Evolutionary conservation across 2,797 vertebrate species (phyloP).

Genomic region (Vultur gryphus): DNA sequence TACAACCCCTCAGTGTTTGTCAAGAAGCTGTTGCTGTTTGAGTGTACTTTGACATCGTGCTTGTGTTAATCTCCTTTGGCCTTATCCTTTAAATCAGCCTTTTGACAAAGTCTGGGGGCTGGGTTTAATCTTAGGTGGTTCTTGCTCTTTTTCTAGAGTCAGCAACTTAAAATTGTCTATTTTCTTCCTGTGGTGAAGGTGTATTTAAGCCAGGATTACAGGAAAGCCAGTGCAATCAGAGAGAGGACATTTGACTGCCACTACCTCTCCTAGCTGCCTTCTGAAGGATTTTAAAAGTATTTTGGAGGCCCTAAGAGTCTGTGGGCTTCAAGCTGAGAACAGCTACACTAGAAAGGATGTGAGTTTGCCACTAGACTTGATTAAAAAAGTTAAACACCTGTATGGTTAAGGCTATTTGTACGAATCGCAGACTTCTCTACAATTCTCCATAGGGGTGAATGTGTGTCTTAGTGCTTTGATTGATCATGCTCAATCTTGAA

Average conservation of each 20-base stretch:
- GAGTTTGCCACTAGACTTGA: neutral
- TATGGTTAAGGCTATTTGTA: neutral
- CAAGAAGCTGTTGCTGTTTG: conserved; percentile 24
- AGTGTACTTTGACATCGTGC: conserved; percentile 39
- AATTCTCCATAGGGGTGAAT: neutral
- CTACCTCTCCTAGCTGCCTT: neutral
- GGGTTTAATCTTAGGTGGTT: neutral
- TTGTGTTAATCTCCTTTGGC: conserved; percentile 9
- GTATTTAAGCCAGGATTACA: conserved; percentile 23
- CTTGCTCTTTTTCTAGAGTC: conserved; percentile 6
- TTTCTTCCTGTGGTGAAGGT: conserved; percentile 16
- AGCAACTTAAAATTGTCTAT: conserved; percentile 18
- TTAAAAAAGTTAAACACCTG: neutral
- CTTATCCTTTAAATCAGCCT: neutral
- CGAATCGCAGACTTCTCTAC: neutral
- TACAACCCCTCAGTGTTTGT: conserved; percentile 11
- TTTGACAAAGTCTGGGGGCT: conserved; percentile 13
- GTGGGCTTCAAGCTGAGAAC: neutral
- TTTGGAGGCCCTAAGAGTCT: neutral
- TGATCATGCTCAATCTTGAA: neutral
- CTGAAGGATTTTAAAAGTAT: neutral
- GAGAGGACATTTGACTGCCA: neutral
- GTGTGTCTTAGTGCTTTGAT: neutral
- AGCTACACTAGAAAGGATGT: neutral
- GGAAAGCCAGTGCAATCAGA: neutral